These are phyloP conservation scores for Porites lobata DNA, from an alignment of 92 coral and sea anemone genomes.

Conservation along the genomic window DNA sequence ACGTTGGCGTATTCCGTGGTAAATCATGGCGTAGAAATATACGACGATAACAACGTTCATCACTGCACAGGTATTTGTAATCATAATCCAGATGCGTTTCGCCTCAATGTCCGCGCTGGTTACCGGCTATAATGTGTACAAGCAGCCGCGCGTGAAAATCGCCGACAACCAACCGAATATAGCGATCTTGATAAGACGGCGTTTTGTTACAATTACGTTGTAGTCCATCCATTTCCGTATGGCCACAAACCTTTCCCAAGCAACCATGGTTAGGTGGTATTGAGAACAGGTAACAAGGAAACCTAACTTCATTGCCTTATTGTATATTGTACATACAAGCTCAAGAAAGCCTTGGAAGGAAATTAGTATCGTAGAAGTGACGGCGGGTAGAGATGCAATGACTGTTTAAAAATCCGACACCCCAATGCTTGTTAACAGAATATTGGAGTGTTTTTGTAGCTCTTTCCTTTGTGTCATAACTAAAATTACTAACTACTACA, in stretches of 20 bases:
- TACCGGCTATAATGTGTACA: too few species aligned
- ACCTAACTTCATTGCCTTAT: background rate
- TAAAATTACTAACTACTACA: too few species aligned
- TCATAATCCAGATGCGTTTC: background rate
- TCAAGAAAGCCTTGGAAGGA: background rate
- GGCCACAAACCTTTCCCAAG: conserved; percentile 11
- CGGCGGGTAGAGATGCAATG: background rate
- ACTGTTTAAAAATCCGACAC: background rate
- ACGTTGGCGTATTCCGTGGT: background rate
- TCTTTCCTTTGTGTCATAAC: background rate
- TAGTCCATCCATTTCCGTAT: background rate
- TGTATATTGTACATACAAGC: background rate
- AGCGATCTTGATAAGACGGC: background rate
- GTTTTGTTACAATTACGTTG: background rate
- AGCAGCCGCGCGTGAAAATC: background rate
- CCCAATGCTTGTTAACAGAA: background rate
- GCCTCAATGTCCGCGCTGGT: background rate
- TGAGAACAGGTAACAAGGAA: background rate
- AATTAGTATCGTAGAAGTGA: background rate
- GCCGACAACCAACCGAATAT: background rate
- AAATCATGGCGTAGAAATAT: background rate
- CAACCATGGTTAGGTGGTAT: background rate
- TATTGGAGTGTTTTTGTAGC: background rate
- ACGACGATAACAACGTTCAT: background rate
- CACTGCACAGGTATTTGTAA: background rate